Percentiles rank a stretch among this genome's conserved stretches.
These are phyloP conservation scores for Tholera decimalis DNA, from an alignment of 2,888 invertebrate genomes.

Conservation along the genomic window DNA sequence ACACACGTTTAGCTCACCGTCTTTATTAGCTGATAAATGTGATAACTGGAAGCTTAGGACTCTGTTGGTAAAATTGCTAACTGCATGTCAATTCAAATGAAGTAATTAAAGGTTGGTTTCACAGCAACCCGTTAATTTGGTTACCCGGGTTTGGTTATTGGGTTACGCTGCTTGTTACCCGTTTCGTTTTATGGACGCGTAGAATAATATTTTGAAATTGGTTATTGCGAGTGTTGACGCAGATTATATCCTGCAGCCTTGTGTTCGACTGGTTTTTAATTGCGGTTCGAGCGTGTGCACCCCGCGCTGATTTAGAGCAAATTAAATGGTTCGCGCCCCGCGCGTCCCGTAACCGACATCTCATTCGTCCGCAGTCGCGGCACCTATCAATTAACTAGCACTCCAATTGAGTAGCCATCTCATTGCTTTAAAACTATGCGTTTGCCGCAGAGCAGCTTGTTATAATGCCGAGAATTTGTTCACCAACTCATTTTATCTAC, in stretches of 20 bases:
- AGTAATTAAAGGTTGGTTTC: constrained; percentile 60
- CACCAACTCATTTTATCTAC: constrained; percentile 70
- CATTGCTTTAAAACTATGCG: constrained; percentile 69
- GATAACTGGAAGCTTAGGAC: constrained; percentile 23
- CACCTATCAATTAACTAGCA: constrained; percentile 82
- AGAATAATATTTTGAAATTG: constrained; percentile 73
- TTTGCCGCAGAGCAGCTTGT: constrained; percentile 68
- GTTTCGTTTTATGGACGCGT: constrained; percentile 64
- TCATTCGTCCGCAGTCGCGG: constrained; percentile 75
- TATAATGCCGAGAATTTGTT: constrained; percentile 72
- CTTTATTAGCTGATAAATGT: constrained; percentile 10
- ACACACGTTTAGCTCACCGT: too few relatives aligned
- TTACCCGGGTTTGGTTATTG: too few relatives aligned
- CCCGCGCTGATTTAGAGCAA: constrained; percentile 83
- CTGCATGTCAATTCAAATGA: constrained; percentile 54
- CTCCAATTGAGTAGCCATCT: constrained; percentile 68
- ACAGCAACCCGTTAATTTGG: constrained; percentile 64
- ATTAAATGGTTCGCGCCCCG: constrained; percentile 82
- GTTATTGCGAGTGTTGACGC: constrained; percentile 77
- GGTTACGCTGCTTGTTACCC: constrained; percentile 62
- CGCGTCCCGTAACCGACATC: constrained; percentile 72
- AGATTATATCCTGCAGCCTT: constrained; percentile 80
- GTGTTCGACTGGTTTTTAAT: constrained; percentile 82
- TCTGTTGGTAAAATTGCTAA: constrained; percentile 42
- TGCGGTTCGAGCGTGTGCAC: constrained; percentile 74